A percentile compares a stretch with the other conserved stretches of the same genome.
phyloP scores from a whole-genome alignment of 2,113 vertebrate species.

The Fregata magnificens region DNA sequence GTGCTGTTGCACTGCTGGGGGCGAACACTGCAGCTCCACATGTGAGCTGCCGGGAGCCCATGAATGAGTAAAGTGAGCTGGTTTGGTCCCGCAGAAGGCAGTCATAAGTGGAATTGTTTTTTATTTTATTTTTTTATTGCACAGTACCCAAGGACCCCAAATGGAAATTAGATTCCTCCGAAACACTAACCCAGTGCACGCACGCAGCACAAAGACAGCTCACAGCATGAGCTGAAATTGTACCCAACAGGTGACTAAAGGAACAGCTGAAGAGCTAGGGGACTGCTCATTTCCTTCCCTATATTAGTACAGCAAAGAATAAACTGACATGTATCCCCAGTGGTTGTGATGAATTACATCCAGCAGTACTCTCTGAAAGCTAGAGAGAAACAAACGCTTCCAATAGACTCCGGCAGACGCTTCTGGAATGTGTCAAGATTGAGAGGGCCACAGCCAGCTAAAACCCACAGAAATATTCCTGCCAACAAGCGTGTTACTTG shows the following conservation, averaged over 20 bases:
- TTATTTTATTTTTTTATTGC: background rate
- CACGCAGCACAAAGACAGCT: background rate
- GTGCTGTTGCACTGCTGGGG: background rate
- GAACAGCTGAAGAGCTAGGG: background rate
- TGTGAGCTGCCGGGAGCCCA: background rate
- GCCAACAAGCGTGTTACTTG: background rate
- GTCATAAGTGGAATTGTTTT: rapidly evolving
- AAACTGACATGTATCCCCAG: background rate
- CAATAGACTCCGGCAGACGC: background rate
- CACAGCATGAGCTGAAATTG: background rate
- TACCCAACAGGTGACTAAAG: constrained; percentile 29
- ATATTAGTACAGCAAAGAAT: background rate
- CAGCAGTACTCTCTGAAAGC: background rate
- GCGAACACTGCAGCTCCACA: rapidly evolving
- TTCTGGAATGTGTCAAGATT: background rate
- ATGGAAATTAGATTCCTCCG: background rate
- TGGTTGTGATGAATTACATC: background rate
- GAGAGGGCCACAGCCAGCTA: background rate
- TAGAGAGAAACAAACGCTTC: background rate
- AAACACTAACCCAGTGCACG: rapidly evolving
- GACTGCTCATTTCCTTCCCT: background rate
- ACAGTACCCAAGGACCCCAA: background rate
- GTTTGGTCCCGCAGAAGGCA: background rate
- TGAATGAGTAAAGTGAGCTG: background rate
- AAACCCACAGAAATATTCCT: background rate